Percentiles rank a stretch among this genome's conserved stretches.
Conservation (phyloP, 1,140 invertebrate species). For the Eufriesea mexicana region DNA sequence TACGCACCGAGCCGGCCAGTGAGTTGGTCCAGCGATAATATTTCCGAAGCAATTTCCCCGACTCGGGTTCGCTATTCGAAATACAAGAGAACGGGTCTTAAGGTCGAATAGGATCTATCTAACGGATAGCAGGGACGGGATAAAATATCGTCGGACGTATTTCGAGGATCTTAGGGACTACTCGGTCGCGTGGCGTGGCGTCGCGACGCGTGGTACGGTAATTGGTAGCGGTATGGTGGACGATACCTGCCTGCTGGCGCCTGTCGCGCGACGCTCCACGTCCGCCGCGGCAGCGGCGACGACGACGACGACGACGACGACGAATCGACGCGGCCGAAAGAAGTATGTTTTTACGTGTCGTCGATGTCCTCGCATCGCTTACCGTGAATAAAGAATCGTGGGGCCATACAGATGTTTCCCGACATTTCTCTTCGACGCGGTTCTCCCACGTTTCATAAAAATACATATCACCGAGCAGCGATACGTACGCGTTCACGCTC, state of each 20-base stretch:
- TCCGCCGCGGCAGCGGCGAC: too few relatives aligned
- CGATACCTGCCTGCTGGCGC: too few relatives aligned
- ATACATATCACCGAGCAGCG: slow-evolving; percentile 13
- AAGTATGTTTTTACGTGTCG: slow-evolving; percentile 52
- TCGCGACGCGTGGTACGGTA: not conserved
- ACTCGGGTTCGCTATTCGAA: too few relatives aligned
- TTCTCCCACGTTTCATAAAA: slow-evolving; percentile 21
- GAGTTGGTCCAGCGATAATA: not conserved
- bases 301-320: not conserved
- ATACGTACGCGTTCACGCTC: slow-evolving; percentile 6
- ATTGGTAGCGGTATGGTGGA: slow-evolving; percentile 16
- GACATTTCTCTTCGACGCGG: not conserved
- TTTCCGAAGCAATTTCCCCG: too few relatives aligned
- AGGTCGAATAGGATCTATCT: slow-evolving; percentile 43
- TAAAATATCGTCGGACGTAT: slow-evolving; percentile 59
- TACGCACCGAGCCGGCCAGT: not conserved
- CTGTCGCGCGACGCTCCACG: too few relatives aligned
- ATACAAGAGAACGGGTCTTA: slow-evolving; percentile 17
- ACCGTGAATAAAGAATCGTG: slow-evolving; percentile 56
- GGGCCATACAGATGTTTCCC: slow-evolving; percentile 15
- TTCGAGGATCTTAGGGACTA: slow-evolving; percentile 27
- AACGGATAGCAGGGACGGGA: not conserved
- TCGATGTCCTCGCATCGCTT: slow-evolving; percentile 24
- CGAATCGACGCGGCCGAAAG: slow-evolving; percentile 24
- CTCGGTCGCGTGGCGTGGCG: not conserved